phyloP scores from a whole-genome alignment of 2,797 vertebrate genomes.

The Atherinosoma microstoma region DNA sequence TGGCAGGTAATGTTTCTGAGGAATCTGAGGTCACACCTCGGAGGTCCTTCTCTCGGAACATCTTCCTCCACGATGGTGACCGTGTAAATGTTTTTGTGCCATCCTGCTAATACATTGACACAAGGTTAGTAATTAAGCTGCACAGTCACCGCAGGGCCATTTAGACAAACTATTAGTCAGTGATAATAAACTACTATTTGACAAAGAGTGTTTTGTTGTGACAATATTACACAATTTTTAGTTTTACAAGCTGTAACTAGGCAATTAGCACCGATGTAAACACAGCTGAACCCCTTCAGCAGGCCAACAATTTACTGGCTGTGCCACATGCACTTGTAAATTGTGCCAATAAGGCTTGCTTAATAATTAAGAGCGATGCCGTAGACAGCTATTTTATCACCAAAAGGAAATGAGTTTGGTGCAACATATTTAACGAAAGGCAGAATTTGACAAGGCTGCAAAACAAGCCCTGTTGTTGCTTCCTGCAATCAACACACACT shows the following conservation, averaged over 20 bases:
- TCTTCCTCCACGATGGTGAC: slow-evolving; percentile 94
- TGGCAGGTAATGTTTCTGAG: slow-evolving; percentile 92
- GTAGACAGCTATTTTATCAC: slow-evolving; percentile 15
- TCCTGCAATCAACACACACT: slow-evolving; percentile 21
- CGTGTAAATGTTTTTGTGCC: slow-evolving; percentile 92
- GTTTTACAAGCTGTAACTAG: slow-evolving; percentile 56
- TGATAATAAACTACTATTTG: slow-evolving; percentile 44
- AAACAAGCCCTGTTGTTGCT: slow-evolving; percentile 17
- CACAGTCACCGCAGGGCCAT: slow-evolving; percentile 7
- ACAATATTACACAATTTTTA: slow-evolving; percentile 49
- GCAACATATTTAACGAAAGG: slow-evolving; percentile 17
- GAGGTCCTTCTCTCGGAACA: slow-evolving; percentile 95
- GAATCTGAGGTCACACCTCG: slow-evolving; percentile 92
- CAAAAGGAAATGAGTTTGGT: slow-evolving; percentile 10
- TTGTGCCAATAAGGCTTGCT: slow-evolving; percentile 23
- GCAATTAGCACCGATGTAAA: slow-evolving; percentile 65
- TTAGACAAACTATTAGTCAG: slow-evolving; percentile 34
- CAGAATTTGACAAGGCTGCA: slow-evolving; percentile 15
- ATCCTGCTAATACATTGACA: slow-evolving; percentile 76
- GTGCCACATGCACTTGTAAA: slow-evolving; percentile 16
- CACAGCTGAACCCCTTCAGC: slow-evolving; percentile 66
- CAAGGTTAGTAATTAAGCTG: slow-evolving; percentile 33
- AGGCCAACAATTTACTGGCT: slow-evolving; percentile 36
- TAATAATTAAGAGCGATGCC: slow-evolving; percentile 20
- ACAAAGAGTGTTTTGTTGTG: slow-evolving; percentile 52